Base-by-base conservation (phyloP, 1,140 invertebrate species). In the Drosophila nasuta region DNA sequence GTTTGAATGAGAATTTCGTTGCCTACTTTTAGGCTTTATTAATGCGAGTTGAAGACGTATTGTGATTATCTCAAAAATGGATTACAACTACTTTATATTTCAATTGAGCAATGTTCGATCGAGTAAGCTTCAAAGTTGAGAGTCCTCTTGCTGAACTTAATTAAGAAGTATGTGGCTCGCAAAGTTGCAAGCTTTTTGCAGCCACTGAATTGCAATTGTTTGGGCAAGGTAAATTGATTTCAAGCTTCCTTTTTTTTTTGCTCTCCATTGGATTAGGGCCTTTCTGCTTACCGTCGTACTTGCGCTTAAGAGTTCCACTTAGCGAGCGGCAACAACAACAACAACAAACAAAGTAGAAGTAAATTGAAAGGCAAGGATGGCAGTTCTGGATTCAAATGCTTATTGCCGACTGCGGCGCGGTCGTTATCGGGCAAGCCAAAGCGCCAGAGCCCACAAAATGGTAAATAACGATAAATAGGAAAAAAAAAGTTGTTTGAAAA, bases 381-480 rank as follows among this genome's bases (percentile, higher is more conserved):
- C 62, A 41, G 46, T n/a, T 30, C 17, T 33, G 60, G 64, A 38
- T 68, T 73, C 56, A 76, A 82, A 79, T 79, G 76, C 79, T 79
- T 77, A 82, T 73, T 79, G 82, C 68, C 72, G 60, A 60, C 77
- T 73, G 78, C 70, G 65, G 49, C 56, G 58, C n/a, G 13, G 48
- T 68, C 64, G 70, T 67, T 73, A 68, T 52, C 57, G 57, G 46
- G 60, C 49, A 49, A 11, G 46, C 13, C 38, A 46, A 17, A 28
- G 38, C 41, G 33, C n/a, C 33, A 28, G 8, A 20, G 13, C 48
- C 52, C 30, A 66, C 68, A 82, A 87, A 25, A 87, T 87, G 83
- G 83, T 89, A 87, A 88, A 87, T 88, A 87, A 87, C 83, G 80
- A 89, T 87, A 87, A 87, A 87, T 83, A 88, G 70, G 52, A 82